Conservation (phyloP, 2,113 vertebrate species). For the Petrocephalus microphthalmus region DNA sequence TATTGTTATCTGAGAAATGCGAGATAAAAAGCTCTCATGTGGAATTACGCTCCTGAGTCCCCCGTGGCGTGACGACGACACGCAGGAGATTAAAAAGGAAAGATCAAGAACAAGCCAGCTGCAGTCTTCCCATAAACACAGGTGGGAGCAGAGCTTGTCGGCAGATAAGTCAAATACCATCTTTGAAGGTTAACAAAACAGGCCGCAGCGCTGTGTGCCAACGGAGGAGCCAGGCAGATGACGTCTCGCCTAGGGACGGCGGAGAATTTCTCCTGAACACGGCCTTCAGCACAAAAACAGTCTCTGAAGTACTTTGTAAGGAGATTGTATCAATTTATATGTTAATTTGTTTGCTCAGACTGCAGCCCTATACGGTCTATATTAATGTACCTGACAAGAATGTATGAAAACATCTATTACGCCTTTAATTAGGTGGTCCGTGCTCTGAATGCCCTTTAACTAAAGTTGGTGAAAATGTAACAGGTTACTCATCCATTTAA, state of each 20-base stretch:
- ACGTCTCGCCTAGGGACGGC: background rate
- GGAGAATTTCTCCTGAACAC: background rate
- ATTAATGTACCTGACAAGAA: background rate
- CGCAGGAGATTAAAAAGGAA: constrained; percentile 18
- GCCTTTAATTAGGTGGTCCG: background rate
- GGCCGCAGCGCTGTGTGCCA: constrained; percentile 24
- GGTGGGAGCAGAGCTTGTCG: constrained; percentile 22
- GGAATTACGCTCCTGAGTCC: background rate
- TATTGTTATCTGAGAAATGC: too few relatives aligned
- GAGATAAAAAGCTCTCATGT: background rate
- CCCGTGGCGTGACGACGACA: constrained; percentile 17
- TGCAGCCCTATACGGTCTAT: background rate
- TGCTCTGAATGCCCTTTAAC: background rate
- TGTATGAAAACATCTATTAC: background rate
- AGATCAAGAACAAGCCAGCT: constrained; percentile 17
- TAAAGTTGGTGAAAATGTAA: background rate
- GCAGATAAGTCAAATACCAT: constrained; percentile 39
- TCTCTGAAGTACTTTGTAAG: background rate
- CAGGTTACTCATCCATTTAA: background rate
- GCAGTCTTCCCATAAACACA: background rate
- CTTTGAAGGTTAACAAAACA: constrained; percentile 52
- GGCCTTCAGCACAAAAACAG: background rate
- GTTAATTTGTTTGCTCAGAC: background rate
- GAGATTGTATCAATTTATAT: background rate
- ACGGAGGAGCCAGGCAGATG: constrained; percentile 20